Conservation (phyloP, 1,140 invertebrate genomes). For the Sipha flava region DNA sequence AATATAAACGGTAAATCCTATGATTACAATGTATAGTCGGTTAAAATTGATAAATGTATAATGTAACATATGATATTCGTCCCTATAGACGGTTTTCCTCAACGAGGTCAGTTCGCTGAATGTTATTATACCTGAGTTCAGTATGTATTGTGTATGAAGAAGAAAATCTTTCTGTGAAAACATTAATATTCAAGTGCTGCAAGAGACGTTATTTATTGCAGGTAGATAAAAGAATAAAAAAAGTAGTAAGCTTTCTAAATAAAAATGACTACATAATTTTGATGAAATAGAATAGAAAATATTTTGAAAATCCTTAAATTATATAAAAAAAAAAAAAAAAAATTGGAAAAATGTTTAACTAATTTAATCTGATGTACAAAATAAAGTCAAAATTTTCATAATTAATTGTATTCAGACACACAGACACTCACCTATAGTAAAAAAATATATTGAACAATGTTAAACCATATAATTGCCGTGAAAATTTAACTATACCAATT, state of each 20-base stretch:
- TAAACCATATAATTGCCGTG: no score
- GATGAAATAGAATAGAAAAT: neutral
- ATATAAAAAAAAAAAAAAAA: neutral
- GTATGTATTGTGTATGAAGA: neutral
- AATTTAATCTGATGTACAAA: no score
- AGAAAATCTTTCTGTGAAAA: conserved; percentile 1
- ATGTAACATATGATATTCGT: neutral
- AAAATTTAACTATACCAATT: no score
- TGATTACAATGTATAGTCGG: neutral
- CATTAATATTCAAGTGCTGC: conserved; percentile 11
- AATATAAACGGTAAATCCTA: neutral
- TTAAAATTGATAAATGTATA: neutral
- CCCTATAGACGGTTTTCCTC: neutral
- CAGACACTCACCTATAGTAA: no score
- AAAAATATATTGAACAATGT: no score
- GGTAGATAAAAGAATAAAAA: neutral
- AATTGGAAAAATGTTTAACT: no score
- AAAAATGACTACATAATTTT: neutral
- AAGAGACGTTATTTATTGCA: conserved; percentile 6
- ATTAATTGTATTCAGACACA: no score
- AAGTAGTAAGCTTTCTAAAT: neutral
- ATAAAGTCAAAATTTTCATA: no score
- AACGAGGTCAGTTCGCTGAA: neutral
- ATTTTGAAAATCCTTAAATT: neutral
- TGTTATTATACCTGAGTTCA: neutral